Evolutionary conservation across 2,888 invertebrate genomes (phyloP).

Genomic region (Thalpophila matura): DNA sequence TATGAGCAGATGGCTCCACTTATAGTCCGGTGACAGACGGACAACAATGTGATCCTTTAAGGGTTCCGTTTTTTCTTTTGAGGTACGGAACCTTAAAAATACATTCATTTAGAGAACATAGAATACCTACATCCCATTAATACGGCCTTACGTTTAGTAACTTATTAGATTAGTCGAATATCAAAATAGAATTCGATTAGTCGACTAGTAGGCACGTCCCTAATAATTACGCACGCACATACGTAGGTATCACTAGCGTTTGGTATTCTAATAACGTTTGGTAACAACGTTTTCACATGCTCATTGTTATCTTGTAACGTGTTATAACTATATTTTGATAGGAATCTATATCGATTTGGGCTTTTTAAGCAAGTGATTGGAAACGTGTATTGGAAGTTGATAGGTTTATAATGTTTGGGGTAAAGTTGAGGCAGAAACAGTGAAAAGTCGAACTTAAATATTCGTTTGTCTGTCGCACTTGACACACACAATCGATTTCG

Average conservation of each 20-base stretch:
- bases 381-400: background rate
- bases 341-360: slow-evolving; percentile 11
- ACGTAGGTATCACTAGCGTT: slow-evolving; percentile 13
- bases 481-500: too few species aligned
- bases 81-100: too few species aligned
- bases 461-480: too few species aligned
- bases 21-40: too few species aligned
- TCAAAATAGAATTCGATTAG: slow-evolving; percentile 29
- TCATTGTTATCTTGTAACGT: slow-evolving; percentile 43
- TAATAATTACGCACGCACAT: slow-evolving; percentile 30
- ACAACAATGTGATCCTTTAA: too few species aligned
- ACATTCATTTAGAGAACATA: too few species aligned
- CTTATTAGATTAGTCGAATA: slow-evolving; percentile 42
- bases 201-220: slow-evolving; percentile 12
- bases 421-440: background rate
- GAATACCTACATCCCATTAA: too few species aligned
- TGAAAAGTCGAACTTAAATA: too few species aligned
- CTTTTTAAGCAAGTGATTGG: background rate
- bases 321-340: slow-evolving; percentile 28
- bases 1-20: too few species aligned
- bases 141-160: slow-evolving; percentile 24
- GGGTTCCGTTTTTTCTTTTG: too few species aligned
- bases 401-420: background rate
- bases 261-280: slow-evolving; percentile 42
- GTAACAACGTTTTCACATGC: slow-evolving; percentile 40